Evolutionary conservation across 2,113 vertebrate species (phyloP), one percentile per base, ranked within the genome.

Genomic region (Athene noctua): DNA sequence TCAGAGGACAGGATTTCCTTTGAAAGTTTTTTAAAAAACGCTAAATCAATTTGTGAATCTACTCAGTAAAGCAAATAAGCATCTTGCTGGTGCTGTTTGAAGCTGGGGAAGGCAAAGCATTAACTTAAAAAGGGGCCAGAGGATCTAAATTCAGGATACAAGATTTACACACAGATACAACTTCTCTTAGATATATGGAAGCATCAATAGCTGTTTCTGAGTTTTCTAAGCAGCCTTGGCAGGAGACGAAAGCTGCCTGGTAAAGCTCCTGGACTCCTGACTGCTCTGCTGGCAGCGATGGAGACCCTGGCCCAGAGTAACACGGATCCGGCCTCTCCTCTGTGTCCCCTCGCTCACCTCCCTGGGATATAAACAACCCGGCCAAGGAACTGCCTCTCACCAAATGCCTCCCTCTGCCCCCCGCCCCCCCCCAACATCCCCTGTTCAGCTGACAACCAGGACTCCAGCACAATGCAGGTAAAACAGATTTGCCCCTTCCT

Each of bases 51-150:
- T 2, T 38, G 59, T 14, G 71, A 66, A 26, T 7, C 21, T 19
- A 21, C 72, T 6, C 18, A 25, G 25, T 6, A 18, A 49, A 21
- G 5, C 18, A 42, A 36, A 3, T 4, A 16, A 38, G 32, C 3
- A 2, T 0, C 0, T 4, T 15, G 34, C 38, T 1, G 1, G 42
- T 9, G 30, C 0, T 22, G 54, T 1, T 47, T 57, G 62, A 36
- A 75, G 34, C 27, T 2, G 2, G 34, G 52, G 15, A 90, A 67
- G 25, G 4, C n/a, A 36, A 65, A 75, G 55, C 40, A 9, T 14
- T 40, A 15, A 55, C 10, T 6, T 30, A 23, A 68, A 47, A 21
- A 71, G 13, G 11, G 15, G 25, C 18, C 36, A 44, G 23, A 20
- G 36, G 8, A 59, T 32, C 38, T 7, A 17, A 72, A 74, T 6